Evolutionary conservation across 2,888 invertebrate genomes (phyloP), one percentile per base, ranked within the genome.

Genomic region (Diarsia dahlii): DNA sequence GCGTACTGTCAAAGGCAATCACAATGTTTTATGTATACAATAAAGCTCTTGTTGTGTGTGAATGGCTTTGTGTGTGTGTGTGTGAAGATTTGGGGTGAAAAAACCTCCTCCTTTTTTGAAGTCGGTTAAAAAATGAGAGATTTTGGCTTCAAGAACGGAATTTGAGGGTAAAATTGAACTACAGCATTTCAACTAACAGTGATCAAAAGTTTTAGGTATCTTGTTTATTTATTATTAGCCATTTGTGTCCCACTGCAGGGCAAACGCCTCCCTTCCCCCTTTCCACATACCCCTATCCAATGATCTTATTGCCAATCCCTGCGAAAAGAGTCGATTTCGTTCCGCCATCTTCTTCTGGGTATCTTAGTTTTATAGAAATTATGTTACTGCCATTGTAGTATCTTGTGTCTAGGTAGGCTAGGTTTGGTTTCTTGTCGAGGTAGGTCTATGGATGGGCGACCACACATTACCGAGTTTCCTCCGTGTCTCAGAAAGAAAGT

Each of bases 1-100:
- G 86, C 86, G 91, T 89, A 88, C 89, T 93, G 94, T 95, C 95
- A 93, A 93, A 94, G 92, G 93, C 93, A 94, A 94, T 94, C 94
- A 92, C 87, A 88, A 90, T 93, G 92, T 93, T 93, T 94, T 94
- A 93, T 93, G 90, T 91, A 91, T 85, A 90, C 88, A 90, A 91
- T 91, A 90, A 89, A 84, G 81, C 83, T 86, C 79, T 84, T 88
- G 88, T 80, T 89, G 84, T 89, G 83, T 88, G 81, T 78, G 83
- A 68, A 83, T 78, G 76, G 65, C 71, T 78, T 78, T 64, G 64
- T 74, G 73, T 74, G 54, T 34, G 48, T 45, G 69, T 77, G 69
- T 70, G 58, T 13, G 62, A 81, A 78, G 86, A 86, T 74, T 84
- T 63, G 46, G 15, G 3, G 2, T n/a, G 15, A 10, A 67, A 63